phyloP scores from a whole-genome alignment of 2,888 invertebrate genomes.

The Lasioglossum pauxillum region DNA sequence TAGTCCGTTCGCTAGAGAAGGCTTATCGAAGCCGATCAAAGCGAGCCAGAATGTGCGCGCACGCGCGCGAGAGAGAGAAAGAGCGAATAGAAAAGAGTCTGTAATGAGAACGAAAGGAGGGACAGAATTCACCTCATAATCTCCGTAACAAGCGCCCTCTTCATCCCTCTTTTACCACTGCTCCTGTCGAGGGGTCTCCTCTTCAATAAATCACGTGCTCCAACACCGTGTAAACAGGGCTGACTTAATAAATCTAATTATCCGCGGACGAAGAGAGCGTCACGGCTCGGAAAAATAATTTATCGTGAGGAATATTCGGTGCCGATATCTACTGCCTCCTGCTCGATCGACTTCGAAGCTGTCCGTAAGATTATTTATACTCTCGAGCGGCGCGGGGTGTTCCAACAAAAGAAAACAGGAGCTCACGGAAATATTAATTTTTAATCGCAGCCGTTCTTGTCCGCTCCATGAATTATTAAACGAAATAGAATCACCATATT shows the following conservation, averaged over 20 bases:
- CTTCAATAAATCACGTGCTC: slow-evolving; percentile 78
- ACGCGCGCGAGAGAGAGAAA: neutral
- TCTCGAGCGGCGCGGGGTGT: slow-evolving; percentile 5
- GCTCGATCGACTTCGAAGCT: slow-evolving; percentile 51
- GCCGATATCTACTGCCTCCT: slow-evolving; percentile 37
- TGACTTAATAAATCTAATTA: slow-evolving; percentile 80
- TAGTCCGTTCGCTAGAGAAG: slow-evolving; percentile 67
- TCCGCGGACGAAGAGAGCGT: slow-evolving; percentile 60
- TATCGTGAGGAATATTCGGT: slow-evolving; percentile 59
- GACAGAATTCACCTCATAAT: slow-evolving; percentile 75
- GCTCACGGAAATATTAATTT: neutral
- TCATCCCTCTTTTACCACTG: slow-evolving; percentile 48
- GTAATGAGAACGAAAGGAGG: slow-evolving; percentile 53
- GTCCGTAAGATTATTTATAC: slow-evolving; percentile 48
- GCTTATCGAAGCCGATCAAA: slow-evolving; percentile 72
- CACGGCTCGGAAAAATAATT: slow-evolving; percentile 74
- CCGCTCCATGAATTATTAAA: neutral
- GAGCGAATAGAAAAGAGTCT: slow-evolving; percentile 19
- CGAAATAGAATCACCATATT: neutral
- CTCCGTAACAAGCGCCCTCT: slow-evolving; percentile 74
- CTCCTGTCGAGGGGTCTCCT: slow-evolving; percentile 56
- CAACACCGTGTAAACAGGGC: slow-evolving; percentile 76
- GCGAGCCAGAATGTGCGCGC: neutral
- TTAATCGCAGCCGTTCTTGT: neutral
- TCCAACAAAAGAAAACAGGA: neutral